Base-by-base conservation (phyloP, 2,888 invertebrate genomes). In the Cataglyphis altisquamis region DNA sequence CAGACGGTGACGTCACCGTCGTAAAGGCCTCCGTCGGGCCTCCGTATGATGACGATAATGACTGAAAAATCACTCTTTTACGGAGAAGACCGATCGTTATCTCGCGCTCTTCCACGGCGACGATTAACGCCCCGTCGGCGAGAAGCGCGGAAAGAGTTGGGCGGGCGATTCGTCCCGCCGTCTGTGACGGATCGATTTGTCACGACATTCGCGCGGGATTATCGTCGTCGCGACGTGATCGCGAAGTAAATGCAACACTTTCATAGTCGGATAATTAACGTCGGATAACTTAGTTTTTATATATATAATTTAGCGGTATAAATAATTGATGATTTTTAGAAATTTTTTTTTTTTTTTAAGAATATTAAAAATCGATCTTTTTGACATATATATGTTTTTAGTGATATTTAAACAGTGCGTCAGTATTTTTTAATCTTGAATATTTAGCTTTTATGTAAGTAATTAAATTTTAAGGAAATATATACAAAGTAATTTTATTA, bases 1-100 rank as follows among this genome's bases (percentile, higher is more conserved):
- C 92, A 93, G 93, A 93, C 93, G 89, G 84, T 93, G 93, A 93
- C 93, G 93, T 93, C 93, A 93, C 82, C 89, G 73, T 84, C 85
- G 86, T 88, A 89, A 88, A 88, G 82, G 66, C 74, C 82, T 63
- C 86, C 84, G 85, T 25, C 41, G 32, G 83, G 67, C 83, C 83
- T 83, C 74, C 64, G 67, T 75, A 77, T 82, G 55, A 68, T 55
- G 74, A 82, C 73, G 83, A 89, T 87, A 89, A 88, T 91, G 75
- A 84, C 80, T 87, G 84, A 89, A 90, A 91, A 90, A 87, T 86
- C 74, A 70, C 77, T 75, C 36, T n/a, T 3, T 6, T 4, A 6
- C 18, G 48, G 39, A 64, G 15, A n/a, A 3, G 55, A 57, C 25
- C 45, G 67, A 84, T 84, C 83, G 82, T 82, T 77, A 82, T 74